A percentile compares a stretch with the other conserved stretches of the same genome.
These are phyloP conservation scores for Craniophora ligustri DNA, from an alignment of 2,888 invertebrate genomes.

Conservation along the genomic window DNA sequence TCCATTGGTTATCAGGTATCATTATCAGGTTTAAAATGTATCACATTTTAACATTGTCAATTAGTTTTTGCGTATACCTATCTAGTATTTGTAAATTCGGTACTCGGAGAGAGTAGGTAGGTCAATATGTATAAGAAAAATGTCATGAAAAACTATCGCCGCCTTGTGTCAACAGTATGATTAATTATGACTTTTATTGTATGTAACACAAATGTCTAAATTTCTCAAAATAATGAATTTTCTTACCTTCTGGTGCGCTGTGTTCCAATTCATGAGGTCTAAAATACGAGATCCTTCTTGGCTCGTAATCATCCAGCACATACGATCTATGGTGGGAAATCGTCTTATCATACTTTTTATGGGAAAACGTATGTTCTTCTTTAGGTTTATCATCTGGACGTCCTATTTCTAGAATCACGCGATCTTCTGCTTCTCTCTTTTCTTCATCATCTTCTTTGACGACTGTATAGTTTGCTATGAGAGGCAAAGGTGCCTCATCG, in stretches of 20 bases:
- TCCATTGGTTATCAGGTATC: no score
- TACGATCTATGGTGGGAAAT: conserved; percentile 84
- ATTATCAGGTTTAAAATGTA: no score
- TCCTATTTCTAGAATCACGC: conserved; percentile 86
- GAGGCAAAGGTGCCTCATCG: conserved; percentile 77
- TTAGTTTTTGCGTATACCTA: no score
- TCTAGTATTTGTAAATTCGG: no score
- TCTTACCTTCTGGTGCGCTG: conserved; percentile 71
- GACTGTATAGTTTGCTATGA: conserved; percentile 79
- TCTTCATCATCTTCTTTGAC: conserved; percentile 78
- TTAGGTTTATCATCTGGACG: conserved; percentile 81
- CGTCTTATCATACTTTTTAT: conserved; percentile 86
- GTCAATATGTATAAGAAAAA: no score
- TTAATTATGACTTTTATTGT: neutral
- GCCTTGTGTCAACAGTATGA: neutral
- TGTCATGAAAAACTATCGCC: neutral
- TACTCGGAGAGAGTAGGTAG: no score
- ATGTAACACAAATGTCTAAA: neutral
- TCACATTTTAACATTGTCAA: no score
- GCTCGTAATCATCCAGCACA: conserved; percentile 82
- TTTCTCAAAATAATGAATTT: neutral
- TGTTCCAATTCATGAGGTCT: conserved; percentile 78
- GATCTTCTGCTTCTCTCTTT: conserved; percentile 76
- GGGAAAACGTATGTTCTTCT: conserved; percentile 83
- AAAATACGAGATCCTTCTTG: conserved; percentile 73